These are phyloP conservation scores for Semicossyphus pulcher DNA, from an alignment of 2,113 vertebrate genomes.

Conservation along the genomic window DNA sequence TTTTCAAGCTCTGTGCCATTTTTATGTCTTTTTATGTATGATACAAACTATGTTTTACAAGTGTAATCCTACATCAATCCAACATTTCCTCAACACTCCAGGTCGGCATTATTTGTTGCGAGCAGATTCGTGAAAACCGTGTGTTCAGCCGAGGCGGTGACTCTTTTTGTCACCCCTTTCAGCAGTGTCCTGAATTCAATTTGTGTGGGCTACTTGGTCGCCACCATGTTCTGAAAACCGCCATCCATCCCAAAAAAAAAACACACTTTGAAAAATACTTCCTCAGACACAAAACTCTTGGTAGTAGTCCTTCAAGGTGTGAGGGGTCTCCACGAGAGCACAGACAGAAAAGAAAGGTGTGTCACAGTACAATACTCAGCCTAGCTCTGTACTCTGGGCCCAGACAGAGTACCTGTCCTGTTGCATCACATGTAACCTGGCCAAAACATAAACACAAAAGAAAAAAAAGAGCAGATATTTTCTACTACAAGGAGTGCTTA, in stretches of 20 bases:
- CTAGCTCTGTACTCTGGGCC: constrained; percentile 70
- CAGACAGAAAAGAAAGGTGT: constrained; percentile 36
- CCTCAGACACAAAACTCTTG: constrained; percentile 54
- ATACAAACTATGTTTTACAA: constrained; percentile 43
- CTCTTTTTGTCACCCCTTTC: constrained; percentile 12
- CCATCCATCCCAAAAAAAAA: constrained; percentile 40
- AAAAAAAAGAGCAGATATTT: constrained; percentile 39
- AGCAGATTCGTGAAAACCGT: constrained; percentile 59
- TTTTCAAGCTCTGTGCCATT: constrained; percentile 35
- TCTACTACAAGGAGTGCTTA: constrained; percentile 79
- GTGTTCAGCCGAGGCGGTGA: constrained; percentile 41
- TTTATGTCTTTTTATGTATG: constrained; percentile 43
- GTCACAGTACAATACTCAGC: constrained; percentile 71
- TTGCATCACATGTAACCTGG: constrained; percentile 61
- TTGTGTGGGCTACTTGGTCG: constrained; percentile 44
- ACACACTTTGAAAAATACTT: constrained; percentile 56
- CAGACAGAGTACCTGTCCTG: constrained; percentile 67
- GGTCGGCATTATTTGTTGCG: constrained; percentile 40
- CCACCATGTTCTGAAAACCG: constrained; percentile 12
- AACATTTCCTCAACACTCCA: constrained; percentile 49
- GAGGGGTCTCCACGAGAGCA: constrained; percentile 47
- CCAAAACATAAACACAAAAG: constrained; percentile 44
- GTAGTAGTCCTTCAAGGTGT: constrained; percentile 45
- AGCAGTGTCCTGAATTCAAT: constrained; percentile 58
- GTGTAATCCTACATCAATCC: constrained; percentile 50